These are phyloP conservation scores for Mormyrus proboscirostris DNA, from an alignment of 2,797 vertebrate species.

Conservation along the genomic window DNA sequence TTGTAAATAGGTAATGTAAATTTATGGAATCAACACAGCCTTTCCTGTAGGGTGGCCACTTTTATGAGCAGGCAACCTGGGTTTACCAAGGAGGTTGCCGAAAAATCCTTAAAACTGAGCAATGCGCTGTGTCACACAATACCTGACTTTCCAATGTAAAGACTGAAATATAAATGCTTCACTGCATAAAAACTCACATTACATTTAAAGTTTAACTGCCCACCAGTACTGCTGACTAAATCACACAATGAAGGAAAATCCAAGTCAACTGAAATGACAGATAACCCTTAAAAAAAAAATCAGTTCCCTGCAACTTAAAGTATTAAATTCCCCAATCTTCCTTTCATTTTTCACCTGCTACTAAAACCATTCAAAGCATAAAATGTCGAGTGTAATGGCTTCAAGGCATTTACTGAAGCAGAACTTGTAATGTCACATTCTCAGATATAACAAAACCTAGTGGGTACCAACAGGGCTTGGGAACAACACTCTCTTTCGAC, in stretches of 20 bases:
- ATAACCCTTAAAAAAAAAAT: neutral
- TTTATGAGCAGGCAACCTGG: neutral
- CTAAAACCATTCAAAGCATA: neutral
- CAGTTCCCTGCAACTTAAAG: neutral
- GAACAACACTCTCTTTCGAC: neutral
- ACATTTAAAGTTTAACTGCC: neutral
- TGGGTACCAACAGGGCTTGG: neutral
- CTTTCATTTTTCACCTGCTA: constrained; percentile 1
- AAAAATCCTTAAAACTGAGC: neutral
- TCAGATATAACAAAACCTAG: neutral
- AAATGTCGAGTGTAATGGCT: neutral
- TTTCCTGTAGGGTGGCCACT: neutral
- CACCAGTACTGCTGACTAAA: neutral
- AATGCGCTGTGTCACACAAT: neutral
- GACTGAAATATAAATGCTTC: neutral
- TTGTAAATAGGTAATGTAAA: neutral
- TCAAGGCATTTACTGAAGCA: neutral
- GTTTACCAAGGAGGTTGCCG: neutral
- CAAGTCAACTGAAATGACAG: neutral
- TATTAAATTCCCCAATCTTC: neutral
- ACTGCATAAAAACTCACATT: neutral
- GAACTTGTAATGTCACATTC: constrained; percentile 1
- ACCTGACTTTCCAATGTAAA: neutral
- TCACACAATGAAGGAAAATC: neutral
- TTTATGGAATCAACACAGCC: neutral